These are phyloP conservation scores for Stenoptilia bipunctidactyla DNA, from an alignment of 2,888 invertebrate genomes.

Conservation along the genomic window DNA sequence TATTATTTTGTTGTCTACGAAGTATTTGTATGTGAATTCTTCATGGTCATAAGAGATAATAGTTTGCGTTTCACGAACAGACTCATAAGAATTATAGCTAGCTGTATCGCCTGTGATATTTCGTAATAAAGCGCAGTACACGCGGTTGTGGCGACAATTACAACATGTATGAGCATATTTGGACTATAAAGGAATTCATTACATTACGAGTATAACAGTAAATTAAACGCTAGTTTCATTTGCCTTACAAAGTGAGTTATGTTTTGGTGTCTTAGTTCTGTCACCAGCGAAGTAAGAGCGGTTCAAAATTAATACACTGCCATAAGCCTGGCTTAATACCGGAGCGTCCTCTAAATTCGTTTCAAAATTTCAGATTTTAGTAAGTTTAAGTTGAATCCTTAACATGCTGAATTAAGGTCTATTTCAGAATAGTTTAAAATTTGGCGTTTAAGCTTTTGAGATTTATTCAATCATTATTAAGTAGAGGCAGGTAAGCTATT, in stretches of 20 bases:
- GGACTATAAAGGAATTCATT: slow-evolving; percentile 59
- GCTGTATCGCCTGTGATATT: background rate
- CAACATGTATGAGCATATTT: slow-evolving; percentile 23
- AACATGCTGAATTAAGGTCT: slow-evolving; percentile 16
- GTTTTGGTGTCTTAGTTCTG: slow-evolving; percentile 69
- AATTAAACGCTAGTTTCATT: slow-evolving; percentile 69
- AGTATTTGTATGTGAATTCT: no score
- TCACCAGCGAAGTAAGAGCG: slow-evolving; percentile 69
- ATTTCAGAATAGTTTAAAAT: slow-evolving; percentile 11
- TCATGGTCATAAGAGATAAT: no score
- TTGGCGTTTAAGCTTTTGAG: slow-evolving; percentile 31
- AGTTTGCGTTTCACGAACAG: slow-evolving; percentile 1
- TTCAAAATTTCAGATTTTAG: slow-evolving; percentile 48
- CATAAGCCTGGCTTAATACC: slow-evolving; percentile 67
- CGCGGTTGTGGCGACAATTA: slow-evolving; percentile 19
- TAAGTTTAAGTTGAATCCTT: slow-evolving; percentile 23
- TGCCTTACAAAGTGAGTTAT: slow-evolving; percentile 68
- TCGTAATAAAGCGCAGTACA: background rate
- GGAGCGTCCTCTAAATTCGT: slow-evolving; percentile 44
- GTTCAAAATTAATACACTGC: slow-evolving; percentile 71
- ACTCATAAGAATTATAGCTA: background rate
- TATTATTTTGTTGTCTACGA: no score
- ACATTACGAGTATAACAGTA: slow-evolving; percentile 70
- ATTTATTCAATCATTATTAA: slow-evolving; percentile 53
- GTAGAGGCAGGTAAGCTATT: slow-evolving; percentile 58